Evolutionary conservation across 2,113 vertebrate species (phyloP), one percentile per base, ranked within the genome.

Genomic region (Pterophyllum scalare): DNA sequence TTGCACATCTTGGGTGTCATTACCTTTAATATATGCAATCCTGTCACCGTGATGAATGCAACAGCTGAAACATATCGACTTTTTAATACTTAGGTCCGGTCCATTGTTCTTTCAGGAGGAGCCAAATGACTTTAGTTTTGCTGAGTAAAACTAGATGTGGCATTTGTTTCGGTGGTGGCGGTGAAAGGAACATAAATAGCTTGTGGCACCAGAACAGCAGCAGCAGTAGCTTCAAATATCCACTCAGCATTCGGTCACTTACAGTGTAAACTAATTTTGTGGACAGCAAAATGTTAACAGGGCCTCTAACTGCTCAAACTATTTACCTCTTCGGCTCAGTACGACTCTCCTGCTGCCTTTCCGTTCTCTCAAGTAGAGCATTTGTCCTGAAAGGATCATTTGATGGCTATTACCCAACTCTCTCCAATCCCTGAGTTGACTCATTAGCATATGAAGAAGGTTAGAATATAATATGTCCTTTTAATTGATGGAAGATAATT

Each of bases 401-500:
- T 75, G 59, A 72, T 88, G 82, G 61, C 82, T 59, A 79, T 88
- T 75, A 87, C 65, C 75, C 5, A 59, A 79, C 81, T 52, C 61
- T 77, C 77, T 87, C 35, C 58, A 75, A 59, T 83, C 65, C 80
- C 81, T 6, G 87, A 90, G 89, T 87, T 85, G 86, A 65, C 35
- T 85, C 91, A 93, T 95, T 94, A 93, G 67, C 94, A 95, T 94
- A 93, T 93, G 93, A 95, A 91, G 89, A 70, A 89, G 88, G 83
- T 79, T 91, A 85, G 86, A 85, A 54, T 61, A 86, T 93, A 95
- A 95, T 93, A 91, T 90, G 75, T 85, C 87, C 90, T 93, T 38
- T 70, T 93, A 94, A 95, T 93, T 94, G 94, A 94, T 92, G 89
- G 87, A 85, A 92, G 89, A 93, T 94, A 92, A 96, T 95, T 92